These are phyloP conservation scores for Sarcophaga carnaria DNA, from an alignment of 2,888 invertebrate species.

Conservation along the genomic window DNA sequence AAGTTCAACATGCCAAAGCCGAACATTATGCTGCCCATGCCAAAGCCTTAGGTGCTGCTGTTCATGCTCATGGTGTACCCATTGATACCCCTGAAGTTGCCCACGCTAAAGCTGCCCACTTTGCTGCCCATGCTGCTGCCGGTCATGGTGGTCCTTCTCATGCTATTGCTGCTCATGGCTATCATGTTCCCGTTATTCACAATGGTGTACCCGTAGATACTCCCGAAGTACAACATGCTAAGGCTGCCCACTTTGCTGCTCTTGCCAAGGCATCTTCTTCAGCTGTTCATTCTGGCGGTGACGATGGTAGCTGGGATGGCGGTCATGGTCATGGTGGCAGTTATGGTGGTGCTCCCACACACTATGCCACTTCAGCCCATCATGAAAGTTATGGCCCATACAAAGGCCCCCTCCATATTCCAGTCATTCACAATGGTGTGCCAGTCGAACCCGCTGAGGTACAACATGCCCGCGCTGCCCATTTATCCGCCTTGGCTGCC, in stretches of 20 bases:
- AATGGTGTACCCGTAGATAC: constrained; percentile 83
- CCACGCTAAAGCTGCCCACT: constrained; percentile 83
- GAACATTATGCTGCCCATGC: constrained; percentile 81
- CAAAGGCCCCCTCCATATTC: constrained; percentile 81
- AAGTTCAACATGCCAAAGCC: constrained; percentile 82
- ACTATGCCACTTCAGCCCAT: constrained; percentile 61
- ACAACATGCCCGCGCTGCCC: constrained; percentile 81
- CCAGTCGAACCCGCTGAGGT: constrained; percentile 83
- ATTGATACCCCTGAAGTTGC: constrained; percentile 82
- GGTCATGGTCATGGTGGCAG: constrained; percentile 72
- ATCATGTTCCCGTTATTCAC: constrained; percentile 81
- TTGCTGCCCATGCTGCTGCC: constrained; percentile 81
- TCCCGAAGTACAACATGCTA: constrained; percentile 82
- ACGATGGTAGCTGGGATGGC: constrained; percentile 75
- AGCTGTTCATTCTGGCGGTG: constrained; percentile 70
- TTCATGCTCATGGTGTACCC: constrained; percentile 78
- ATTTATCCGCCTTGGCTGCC: constrained; percentile 80
- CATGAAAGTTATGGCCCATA: constrained; percentile 75
- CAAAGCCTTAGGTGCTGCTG: constrained; percentile 78
- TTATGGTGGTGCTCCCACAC: constrained; percentile 71
- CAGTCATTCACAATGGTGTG: constrained; percentile 82
- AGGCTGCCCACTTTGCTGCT: constrained; percentile 81
- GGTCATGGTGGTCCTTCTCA: constrained; percentile 74
- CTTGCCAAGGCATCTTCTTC: constrained; percentile 77
- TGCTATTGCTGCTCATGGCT: constrained; percentile 73